These are phyloP conservation scores for Tryphoninae sp. DNA, from an alignment of 2,888 invertebrate species.

Conservation along the genomic window DNA sequence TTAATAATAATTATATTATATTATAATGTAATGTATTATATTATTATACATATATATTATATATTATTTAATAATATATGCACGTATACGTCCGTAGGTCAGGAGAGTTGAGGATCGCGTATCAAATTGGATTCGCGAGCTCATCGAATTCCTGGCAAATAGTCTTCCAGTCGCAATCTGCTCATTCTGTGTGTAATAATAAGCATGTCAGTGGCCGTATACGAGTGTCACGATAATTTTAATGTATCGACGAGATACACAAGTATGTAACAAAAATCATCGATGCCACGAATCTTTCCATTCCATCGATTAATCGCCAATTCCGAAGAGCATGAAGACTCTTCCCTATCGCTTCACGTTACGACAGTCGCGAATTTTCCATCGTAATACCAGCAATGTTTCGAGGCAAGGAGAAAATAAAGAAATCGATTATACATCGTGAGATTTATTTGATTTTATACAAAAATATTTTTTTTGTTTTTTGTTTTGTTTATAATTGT, in stretches of 20 bases:
- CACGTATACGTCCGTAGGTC: slow-evolving; percentile 23
- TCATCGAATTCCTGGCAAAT: slow-evolving; percentile 35
- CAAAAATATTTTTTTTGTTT: background rate
- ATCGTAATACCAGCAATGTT: slow-evolving; percentile 33
- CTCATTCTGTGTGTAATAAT: background rate
- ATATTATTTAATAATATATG: background rate
- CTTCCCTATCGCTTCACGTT: slow-evolving; percentile 9
- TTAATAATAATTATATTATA: too few species aligned
- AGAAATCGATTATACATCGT: slow-evolving; percentile 41
- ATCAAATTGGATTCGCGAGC: slow-evolving; percentile 18
- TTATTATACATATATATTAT: background rate
- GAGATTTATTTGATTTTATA: slow-evolving; percentile 29
- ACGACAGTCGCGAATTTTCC: slow-evolving; percentile 35
- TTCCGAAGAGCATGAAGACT: background rate
- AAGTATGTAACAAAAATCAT: background rate
- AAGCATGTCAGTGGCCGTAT: slow-evolving; percentile 27
- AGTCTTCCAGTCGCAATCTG: background rate
- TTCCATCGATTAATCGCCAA: slow-evolving; percentile 48
- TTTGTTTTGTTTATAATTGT: too few species aligned
- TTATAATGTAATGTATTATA: background rate
- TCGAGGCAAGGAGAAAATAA: background rate
- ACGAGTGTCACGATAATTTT: slow-evolving; percentile 29
- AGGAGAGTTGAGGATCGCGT: slow-evolving; percentile 39
- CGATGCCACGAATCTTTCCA: slow-evolving; percentile 47
- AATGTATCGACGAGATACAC: background rate